Evolutionary conservation across 2,797 vertebrate species (phyloP), one percentile per base, ranked within the genome.

Genomic region (Acrocephalus scirpaceus): DNA sequence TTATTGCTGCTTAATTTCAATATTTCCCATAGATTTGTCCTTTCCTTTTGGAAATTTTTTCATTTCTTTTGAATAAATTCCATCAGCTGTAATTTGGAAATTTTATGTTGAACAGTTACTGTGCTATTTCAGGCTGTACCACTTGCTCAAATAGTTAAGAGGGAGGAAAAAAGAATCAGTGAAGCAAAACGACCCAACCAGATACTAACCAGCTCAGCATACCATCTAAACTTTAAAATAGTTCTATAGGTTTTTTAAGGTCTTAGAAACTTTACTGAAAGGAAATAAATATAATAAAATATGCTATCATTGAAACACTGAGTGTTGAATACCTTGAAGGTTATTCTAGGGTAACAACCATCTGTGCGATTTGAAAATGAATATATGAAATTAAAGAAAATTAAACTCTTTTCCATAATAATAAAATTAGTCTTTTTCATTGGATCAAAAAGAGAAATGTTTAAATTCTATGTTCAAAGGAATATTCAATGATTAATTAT

Each of bases 1-100:
- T 94, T 92, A 96, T 92, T 95, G 90, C 83, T 90, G 19, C 60
- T 84, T 56, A n/a, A 58, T 78, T 88, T 75, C 44, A 86, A 6
- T 60, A 72, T 58, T 83, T 86, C 54, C 22, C 26, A 81, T 16
- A 81, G 61, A 72, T 42, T 51, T 88, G 15, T 27, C 10, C 29
- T 69, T 90, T 70, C 20, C 19, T 86, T 89, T 65, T 11, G 19
- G 36, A 81, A 36, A 13, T 11, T 38, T 57, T 60, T 66, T 29
- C 27, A 44, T 50, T 83, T 57, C 8, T 92, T 77, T 78, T 72
- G 36, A 83, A 82, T 56, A 69, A 96, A 88, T 14, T 50, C 64
- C 27, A 80, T n/a, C 12, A 75, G 34, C 7, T 36, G 9, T 50
- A 72, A 78, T 72, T 57, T 84, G 36, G 32, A 73, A 58, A 50